Evolutionary conservation across 2,113 vertebrate species (phyloP).

Genomic region (Corythaixoides concolor): DNA sequence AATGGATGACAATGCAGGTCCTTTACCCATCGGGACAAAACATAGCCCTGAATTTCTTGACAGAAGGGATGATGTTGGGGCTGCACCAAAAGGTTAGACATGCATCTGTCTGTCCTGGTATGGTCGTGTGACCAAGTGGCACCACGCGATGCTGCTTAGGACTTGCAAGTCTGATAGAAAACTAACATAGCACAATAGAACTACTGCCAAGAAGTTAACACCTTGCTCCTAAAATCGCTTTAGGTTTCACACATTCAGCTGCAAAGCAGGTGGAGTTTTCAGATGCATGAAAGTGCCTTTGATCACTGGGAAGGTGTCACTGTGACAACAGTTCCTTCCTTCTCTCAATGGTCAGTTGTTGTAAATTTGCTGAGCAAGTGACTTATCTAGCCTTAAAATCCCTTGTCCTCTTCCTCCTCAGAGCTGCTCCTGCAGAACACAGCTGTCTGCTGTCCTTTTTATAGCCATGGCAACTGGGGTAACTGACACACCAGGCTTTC

Average conservation of each 20-base stretch:
- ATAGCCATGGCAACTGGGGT: fast-evolving
- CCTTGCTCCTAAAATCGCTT: neutral
- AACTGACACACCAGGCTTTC: fast-evolving
- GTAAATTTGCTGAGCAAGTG: neutral
- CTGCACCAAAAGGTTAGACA: fast-evolving
- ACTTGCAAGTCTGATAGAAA: neutral
- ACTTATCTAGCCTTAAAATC: neutral
- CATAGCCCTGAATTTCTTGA: neutral
- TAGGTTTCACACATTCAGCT: neutral
- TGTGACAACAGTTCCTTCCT: neutral
- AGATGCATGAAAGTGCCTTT: neutral
- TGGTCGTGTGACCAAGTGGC: fast-evolving
- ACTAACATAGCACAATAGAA: neutral
- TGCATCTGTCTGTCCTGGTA: fast-evolving
- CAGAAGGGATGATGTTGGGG: neutral
- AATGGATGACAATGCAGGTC: fast-evolving
- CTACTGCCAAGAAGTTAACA: neutral
- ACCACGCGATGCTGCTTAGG: fast-evolving
- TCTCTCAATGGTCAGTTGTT: fast-evolving
- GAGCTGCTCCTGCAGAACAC: neutral
- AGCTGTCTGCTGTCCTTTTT: neutral
- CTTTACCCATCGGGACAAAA: fast-evolving
- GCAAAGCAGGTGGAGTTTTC: neutral
- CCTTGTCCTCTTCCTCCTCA: neutral
- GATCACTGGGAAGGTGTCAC: neutral